Base-by-base conservation (phyloP, 2,888 invertebrate species). In the Hemistola chrysoprasaria region DNA sequence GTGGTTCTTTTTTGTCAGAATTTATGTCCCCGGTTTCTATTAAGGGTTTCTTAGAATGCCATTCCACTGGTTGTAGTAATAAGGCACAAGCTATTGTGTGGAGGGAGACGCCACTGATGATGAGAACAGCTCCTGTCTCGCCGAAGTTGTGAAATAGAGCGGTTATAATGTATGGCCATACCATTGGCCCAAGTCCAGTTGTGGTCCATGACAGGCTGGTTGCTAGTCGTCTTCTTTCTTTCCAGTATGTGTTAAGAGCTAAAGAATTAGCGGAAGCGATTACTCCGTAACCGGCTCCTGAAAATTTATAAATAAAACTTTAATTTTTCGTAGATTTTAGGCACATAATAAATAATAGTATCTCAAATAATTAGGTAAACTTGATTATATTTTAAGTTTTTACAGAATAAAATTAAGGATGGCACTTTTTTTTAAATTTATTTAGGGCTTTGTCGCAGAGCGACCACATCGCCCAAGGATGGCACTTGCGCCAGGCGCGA, bases 211-310 rank as follows among this genome's bases (percentile, higher is more conserved):
- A 92, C 36, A 93, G 79, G 0, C 94, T 93, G 0, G 93, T 93
- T 0, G 94, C 95, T 24, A 93, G 79, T 64, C 94, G 88, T 69
- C 94, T 88, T 67, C 91, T 91, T 34, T 91, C 87, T 66, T 92
- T 92, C 84, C 94, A 95, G 69, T 93, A 95, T 1, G 94, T 93
- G 62, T 94, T 94, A 41, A 94, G 74, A 1, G 94, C 94, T 48
- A 94, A 70, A 6, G 93, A 91, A 56, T 93, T 93, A 1, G 94
- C 91, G 0, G 94, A 92, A 61, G 92, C 91, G 23, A 91, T 91
- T 29, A 94, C 90, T 5, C 93, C 93, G 47, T 92, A 86, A 1
- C 93, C 93, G 45, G 90, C 81, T 56, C 92, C 93, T 93, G 65
- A 40, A 80, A 31, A n/a, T n/a, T n/a, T n/a, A n/a, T n/a, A n/a